Percentiles rank a stretch among this genome's conserved stretches.
phyloP scores from a whole-genome alignment of 1,140 invertebrate species.

The Drepana arcuata region DNA sequence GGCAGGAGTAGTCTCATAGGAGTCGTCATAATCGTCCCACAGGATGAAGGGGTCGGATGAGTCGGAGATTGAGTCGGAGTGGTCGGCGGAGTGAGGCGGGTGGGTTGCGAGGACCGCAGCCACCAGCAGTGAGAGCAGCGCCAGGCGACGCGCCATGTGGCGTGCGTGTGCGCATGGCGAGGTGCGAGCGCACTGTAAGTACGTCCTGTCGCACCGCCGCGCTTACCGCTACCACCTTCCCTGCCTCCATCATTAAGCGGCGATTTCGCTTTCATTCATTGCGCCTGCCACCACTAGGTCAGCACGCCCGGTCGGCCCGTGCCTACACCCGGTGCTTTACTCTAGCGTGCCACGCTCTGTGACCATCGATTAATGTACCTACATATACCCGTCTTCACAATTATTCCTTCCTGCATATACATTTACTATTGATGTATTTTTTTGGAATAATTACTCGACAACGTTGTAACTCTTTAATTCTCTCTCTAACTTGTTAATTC shows the following conservation, averaged over 20 bases:
- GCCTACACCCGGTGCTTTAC: too few species aligned
- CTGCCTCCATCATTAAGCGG: slow-evolving; percentile 53
- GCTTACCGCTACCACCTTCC: slow-evolving; percentile 43
- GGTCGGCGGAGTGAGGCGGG: slow-evolving; percentile 23
- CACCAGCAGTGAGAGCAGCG: slow-evolving; percentile 57
- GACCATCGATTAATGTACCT: too few species aligned
- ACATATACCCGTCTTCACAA: too few species aligned
- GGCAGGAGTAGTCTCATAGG: slow-evolving; percentile 24
- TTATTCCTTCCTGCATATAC: too few species aligned
- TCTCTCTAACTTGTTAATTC: too few species aligned
- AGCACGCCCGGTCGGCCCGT: too few species aligned
- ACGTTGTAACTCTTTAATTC: too few species aligned
- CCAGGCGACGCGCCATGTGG: slow-evolving; percentile 65
- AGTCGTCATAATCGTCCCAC: slow-evolving; percentile 52
- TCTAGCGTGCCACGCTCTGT: too few species aligned
- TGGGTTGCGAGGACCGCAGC: slow-evolving; percentile 31
- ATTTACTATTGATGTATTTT: too few species aligned
- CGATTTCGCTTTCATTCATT: slow-evolving; percentile 63
- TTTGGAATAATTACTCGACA: too few species aligned
- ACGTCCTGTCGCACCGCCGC: slow-evolving; percentile 16
- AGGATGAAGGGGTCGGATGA: slow-evolving; percentile 37
- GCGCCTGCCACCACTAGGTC: slow-evolving; percentile 48
- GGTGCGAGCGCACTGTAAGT: slow-evolving; percentile 58
- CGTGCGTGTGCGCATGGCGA: slow-evolving; percentile 64
- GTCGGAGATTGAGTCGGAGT: slow-evolving; percentile 34